Percentiles rank a stretch among this genome's conserved stretches.
phyloP scores from a whole-genome alignment of 2,888 invertebrate species.

The Dromius quadrimaculatus region DNA sequence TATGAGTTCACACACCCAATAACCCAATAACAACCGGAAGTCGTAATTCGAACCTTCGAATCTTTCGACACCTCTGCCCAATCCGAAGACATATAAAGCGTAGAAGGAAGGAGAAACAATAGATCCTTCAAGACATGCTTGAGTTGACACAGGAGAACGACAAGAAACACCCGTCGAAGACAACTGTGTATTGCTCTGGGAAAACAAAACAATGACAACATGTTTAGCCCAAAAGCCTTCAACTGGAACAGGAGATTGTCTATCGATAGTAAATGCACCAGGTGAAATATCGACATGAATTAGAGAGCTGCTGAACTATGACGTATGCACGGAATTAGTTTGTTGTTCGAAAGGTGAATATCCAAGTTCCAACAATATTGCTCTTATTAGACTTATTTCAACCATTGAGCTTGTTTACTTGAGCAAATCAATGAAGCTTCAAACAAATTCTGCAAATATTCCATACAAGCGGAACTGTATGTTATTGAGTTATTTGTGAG shows the following conservation, averaged over 20 bases:
- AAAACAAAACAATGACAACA: constrained; percentile 3
- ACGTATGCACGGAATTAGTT: no score
- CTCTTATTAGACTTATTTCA: no score
- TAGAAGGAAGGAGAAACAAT: background rate
- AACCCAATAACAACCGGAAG: background rate
- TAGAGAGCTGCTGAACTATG: no score
- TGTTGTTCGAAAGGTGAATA: no score
- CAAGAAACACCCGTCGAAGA: background rate
- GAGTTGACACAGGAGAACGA: constrained; percentile 8
- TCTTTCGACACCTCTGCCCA: background rate
- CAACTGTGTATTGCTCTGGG: background rate
- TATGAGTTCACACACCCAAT: background rate
- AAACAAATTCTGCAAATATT: no score
- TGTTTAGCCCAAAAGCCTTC: background rate
- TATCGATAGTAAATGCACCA: background rate
- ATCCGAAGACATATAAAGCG: background rate
- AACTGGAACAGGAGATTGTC: background rate
- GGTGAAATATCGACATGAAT: background rate
- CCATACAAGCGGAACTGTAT: no score
- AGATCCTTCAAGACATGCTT: constrained; percentile 31
- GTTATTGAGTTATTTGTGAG: no score
- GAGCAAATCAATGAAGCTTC: no score
- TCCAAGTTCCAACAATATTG: no score
- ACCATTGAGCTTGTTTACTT: no score
- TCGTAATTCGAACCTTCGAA: background rate